These are phyloP conservation scores for Actenoides lindsayi DNA, from an alignment of 2,113 vertebrate genomes.

Conservation along the genomic window DNA sequence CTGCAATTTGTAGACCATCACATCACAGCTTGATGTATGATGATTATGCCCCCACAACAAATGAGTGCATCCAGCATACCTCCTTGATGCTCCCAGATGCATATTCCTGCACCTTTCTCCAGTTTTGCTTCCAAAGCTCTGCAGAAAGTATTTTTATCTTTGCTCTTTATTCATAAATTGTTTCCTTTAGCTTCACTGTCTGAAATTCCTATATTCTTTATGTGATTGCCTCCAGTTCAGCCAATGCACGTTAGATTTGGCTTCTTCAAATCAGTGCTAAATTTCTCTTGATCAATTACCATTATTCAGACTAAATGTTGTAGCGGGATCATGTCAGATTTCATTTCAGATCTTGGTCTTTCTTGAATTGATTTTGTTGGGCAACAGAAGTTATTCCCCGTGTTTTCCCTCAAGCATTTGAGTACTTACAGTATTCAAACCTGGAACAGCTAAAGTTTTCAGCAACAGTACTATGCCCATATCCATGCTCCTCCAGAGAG, in stretches of 20 bases:
- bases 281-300: not conserved
- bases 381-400: not conserved
- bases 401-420: not conserved
- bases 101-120: not conserved
- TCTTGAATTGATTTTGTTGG: not conserved
- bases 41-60: not conserved
- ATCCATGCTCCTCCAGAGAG: not conserved
- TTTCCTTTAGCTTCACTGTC: not conserved
- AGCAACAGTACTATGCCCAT: not conserved
- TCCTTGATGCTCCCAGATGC: not conserved
- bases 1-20: not conserved
- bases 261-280: not conserved
- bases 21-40: not conserved
- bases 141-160: not conserved
- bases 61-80: not conserved
- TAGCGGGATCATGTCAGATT: not conserved
- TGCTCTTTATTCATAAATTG: not conserved
- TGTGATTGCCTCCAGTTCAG: not conserved
- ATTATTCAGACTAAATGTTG: not conserved
- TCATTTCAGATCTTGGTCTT: not conserved
- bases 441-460: not conserved
- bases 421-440: not conserved
- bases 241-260: not conserved
- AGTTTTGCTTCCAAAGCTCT: not conserved
- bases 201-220: not conserved